Percentiles rank a stretch among this genome's conserved stretches.
Conservation (phyloP, 2,888 invertebrate species). For the Palloptera scutellata region DNA sequence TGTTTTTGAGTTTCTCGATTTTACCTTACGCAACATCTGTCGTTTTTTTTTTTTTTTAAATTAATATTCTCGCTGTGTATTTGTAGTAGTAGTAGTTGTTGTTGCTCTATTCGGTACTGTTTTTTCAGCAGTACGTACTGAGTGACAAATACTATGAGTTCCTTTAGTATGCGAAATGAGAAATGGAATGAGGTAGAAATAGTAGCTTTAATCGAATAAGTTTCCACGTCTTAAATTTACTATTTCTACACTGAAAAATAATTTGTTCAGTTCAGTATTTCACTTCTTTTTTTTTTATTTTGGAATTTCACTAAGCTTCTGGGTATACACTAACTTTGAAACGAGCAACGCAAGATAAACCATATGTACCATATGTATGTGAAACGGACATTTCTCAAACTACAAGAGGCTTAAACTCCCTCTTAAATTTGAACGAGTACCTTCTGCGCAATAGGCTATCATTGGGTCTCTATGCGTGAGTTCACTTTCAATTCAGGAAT, state of each 20-base stretch:
- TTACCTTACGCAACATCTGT: conserved; percentile 41
- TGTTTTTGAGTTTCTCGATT: conserved; percentile 32
- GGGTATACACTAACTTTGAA: too few relatives aligned
- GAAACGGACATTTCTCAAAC: too few relatives aligned
- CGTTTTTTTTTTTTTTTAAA: conserved; percentile 22
- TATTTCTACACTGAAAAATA: not conserved
- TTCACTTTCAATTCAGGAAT: too few relatives aligned
- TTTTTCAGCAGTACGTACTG: conserved; percentile 13
- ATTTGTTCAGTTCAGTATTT: too few relatives aligned
- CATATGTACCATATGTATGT: too few relatives aligned
- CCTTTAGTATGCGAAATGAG: not conserved
- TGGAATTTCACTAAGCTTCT: too few relatives aligned
- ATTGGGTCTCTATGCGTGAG: too few relatives aligned
- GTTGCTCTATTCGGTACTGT: conserved; percentile 14
- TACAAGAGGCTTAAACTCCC: too few relatives aligned
- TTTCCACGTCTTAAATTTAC: conserved; percentile 5
- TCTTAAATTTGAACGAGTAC: too few relatives aligned
- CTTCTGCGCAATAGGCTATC: too few relatives aligned
- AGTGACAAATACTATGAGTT: not conserved
- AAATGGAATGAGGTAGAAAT: not conserved
- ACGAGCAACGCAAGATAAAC: too few relatives aligned
- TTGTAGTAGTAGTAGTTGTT: conserved; percentile 25
- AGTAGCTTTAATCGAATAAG: conserved; percentile 28
- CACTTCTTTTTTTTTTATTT: too few relatives aligned
- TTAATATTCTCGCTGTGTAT: conserved; percentile 17